Base-by-base conservation (phyloP, 2,113 vertebrate genomes). In the Diadophis punctatus region DNA sequence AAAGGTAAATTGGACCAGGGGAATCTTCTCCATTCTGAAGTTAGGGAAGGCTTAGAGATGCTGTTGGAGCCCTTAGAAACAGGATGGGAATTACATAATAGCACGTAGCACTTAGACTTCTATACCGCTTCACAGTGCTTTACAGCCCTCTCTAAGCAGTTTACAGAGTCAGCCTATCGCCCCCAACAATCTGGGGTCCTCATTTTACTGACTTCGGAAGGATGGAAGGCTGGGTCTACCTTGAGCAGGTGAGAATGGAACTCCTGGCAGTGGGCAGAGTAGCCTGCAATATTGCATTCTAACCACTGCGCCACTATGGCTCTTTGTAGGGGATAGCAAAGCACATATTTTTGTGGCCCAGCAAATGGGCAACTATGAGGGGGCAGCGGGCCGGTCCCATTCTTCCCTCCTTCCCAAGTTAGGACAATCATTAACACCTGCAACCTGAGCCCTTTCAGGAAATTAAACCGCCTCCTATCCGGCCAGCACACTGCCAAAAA, bases 361-460 rank as follows among this genome's bases (percentile, higher is more conserved):
- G 52, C 14, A 56, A 34, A 46, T n/a, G 14, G 12, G 27, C 63
- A 84, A 8, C 27, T 20, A 9, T 34, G 25, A 55, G 30, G 87
- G 11, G 46, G 30, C 25, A 25, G 10, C 2, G 18, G 23, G 34
- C 16, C 30, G 25, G 87, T 43, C 53, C 49, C 30, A 60, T 90
- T 56, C 74, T 55, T 46, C 34, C 39, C 48, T 34, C 58, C 30
- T 23, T 6, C 23, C 43, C 53, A 85, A 2, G 22, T 92, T 88
- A 92, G 88, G 74, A 16, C 74, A 85, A 86, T 86, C 74, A 16
- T 48, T 84, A 18, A 27, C 23, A 92, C 51, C 46, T 90, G 88
- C 85, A 90, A 92, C 53, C 27, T 51, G 92, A 90, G 55, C 39
- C 88, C 46, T 90, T 92, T 90, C 92, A 92, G 92, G 92, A 92